These are phyloP conservation scores for Oophaga pumilio DNA, from an alignment of 2,113 vertebrate species.

Conservation along the genomic window DNA sequence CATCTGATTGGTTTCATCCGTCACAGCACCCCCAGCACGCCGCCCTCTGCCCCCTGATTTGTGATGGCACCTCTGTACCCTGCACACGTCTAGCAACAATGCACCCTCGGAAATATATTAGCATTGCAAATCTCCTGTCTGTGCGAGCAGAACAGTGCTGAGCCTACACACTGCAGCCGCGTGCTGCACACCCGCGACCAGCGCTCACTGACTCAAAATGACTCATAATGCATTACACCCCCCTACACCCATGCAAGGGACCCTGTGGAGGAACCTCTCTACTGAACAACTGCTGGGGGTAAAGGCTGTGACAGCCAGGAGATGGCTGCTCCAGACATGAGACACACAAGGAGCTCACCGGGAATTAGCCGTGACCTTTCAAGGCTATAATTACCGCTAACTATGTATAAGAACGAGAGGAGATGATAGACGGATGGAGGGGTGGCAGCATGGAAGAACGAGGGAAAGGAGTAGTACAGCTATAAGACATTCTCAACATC, in stretches of 20 bases:
- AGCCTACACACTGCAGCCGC: slow-evolving; percentile 48
- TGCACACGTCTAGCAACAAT: slow-evolving; percentile 29
- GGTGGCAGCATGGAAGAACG: not conserved
- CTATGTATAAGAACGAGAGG: slow-evolving; percentile 15
- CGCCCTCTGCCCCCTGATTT: not conserved
- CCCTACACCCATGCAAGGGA: slow-evolving; percentile 5
- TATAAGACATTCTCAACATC: not conserved
- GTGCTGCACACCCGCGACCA: slow-evolving; percentile 1
- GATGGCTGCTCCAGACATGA: slow-evolving; percentile 9
- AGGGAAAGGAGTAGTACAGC: not conserved
- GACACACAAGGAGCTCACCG: slow-evolving; percentile 24
- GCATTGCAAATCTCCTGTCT: slow-evolving; percentile 49
- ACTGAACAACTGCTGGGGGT: not conserved
- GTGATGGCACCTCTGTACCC: not conserved
- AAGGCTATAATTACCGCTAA: slow-evolving; percentile 50
- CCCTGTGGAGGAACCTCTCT: slow-evolving; percentile 31
- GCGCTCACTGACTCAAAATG: slow-evolving; percentile 45
- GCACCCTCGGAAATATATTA: slow-evolving; percentile 29
- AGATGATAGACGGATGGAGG: slow-evolving; percentile 37
- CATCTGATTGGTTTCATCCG: not conserved
- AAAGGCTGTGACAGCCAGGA: slow-evolving; percentile 6
- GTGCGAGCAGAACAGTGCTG: slow-evolving; percentile 27
- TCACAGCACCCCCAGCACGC: not conserved
- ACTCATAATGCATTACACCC: slow-evolving; percentile 40
- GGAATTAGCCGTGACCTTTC: slow-evolving; percentile 44